Evolutionary conservation across 2,888 invertebrate genomes (phyloP), one percentile per base, ranked within the genome.

Genomic region (Xylocampa areola): DNA sequence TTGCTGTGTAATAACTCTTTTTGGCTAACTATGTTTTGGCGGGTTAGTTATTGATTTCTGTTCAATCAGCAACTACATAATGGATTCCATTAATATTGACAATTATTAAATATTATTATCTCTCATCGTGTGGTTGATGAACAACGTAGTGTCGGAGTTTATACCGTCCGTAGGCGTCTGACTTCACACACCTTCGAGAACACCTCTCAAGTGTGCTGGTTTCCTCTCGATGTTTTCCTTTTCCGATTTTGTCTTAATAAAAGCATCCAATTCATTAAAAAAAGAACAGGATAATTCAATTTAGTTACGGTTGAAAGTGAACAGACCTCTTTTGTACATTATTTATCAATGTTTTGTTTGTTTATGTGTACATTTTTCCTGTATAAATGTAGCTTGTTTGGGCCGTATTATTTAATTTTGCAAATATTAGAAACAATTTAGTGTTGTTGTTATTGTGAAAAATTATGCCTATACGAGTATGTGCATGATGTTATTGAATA

Each of bases 331-430:
- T 57, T 40, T 67, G 53, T 66, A 66, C n/a, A 65, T 32, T 36
- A 25, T 11, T 16, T 47, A 30, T 52, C 32, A 32, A 49, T 51
- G 14, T 62, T 32, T 23, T 47, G 19, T 58, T n/a, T 23, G 6
- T 25, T 11, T 43, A 10, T 50, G 37, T 50, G 32, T 52, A 14
- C 50, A 39, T 25, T 47, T 41, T 49, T 51, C 29, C 36, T 55
- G 33, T 57, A 51, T 43, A 40, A 25, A 47, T 5, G 10, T 53
- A 51, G 55, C 48, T 64, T 57, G 43, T 47, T 36, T 33, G 36
- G 55, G 61, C 68, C 35, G 25, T 51, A 36, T 61, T 49, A 81
- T 88, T 59, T 67, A 51, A 62, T 62, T 67, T 76, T 63, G 64
- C 65, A 58, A 45, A 59, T 17, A 51, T n/a, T n/a, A 39, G 25